Percentiles rank a stretch among this genome's conserved stretches.
phyloP scores from a whole-genome alignment of 2,113 vertebrate genomes.

The Sylvia atricapilla region DNA sequence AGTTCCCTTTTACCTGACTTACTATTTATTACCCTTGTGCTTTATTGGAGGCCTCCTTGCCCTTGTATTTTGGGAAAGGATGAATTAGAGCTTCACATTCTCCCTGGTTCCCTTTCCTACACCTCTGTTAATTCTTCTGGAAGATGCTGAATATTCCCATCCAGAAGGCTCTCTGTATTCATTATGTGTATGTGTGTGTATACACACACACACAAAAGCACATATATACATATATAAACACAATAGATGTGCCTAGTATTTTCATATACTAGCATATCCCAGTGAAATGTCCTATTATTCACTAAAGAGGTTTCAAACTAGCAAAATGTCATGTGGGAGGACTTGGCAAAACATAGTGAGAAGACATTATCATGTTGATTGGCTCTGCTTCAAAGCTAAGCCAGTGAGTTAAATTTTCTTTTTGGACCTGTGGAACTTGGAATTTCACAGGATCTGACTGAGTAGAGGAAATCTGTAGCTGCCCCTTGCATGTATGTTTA shows the following conservation, averaged over 20 bases:
- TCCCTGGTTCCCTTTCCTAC: not conserved
- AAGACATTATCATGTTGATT: not conserved
- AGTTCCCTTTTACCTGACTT: not conserved
- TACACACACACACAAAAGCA: not conserved
- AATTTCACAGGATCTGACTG: not conserved
- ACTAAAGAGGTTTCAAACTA: slow-evolving; percentile 24
- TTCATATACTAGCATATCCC: not conserved
- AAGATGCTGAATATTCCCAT: not conserved
- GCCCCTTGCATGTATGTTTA: not conserved
- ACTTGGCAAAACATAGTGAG: not conserved
- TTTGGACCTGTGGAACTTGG: not conserved
- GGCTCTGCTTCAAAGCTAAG: not conserved
- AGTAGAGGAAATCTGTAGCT: slow-evolving; percentile 8
- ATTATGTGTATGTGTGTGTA: not conserved
- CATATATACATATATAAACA: not conserved
- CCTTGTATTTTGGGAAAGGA: not conserved
- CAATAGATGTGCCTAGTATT: not conserved
- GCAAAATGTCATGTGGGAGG: not conserved
- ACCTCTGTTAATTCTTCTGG: not conserved
- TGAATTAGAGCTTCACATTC: not conserved
- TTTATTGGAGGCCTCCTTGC: not conserved
- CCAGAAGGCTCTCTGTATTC: not conserved
- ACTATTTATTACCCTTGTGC: not conserved
- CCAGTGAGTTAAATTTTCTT: not conserved
- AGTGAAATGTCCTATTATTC: slow-evolving; percentile 48